These are phyloP conservation scores for Capreolus pygargus DNA, from an alignment of 2,113 vertebrate species.

Conservation along the genomic window DNA sequence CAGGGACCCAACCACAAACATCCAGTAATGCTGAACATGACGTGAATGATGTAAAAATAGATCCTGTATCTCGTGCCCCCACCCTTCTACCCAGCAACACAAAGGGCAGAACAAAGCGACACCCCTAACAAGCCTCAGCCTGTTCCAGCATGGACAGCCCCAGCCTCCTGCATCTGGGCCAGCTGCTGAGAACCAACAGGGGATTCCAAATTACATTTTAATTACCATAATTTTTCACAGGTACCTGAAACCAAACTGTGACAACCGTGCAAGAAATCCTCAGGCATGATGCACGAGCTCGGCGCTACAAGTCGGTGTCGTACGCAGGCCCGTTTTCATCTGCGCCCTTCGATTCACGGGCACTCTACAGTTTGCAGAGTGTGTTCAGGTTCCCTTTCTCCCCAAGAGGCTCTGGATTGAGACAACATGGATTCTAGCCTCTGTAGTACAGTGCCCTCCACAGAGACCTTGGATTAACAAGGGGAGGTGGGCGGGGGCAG, in stretches of 20 bases:
- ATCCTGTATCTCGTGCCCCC: constrained; percentile 51
- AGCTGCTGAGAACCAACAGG: constrained; percentile 55
- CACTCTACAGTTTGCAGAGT: not conserved
- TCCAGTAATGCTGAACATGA: constrained; percentile 64
- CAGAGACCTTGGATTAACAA: not conserved
- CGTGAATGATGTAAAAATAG: constrained; percentile 62
- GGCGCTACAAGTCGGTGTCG: not conserved
- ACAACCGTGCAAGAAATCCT: not conserved
- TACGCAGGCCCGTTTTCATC: not conserved
- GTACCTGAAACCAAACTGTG: constrained; percentile 56
- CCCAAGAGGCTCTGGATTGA: not conserved
- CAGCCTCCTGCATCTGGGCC: constrained; percentile 62
- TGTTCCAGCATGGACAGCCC: constrained; percentile 37
- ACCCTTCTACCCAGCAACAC: constrained; percentile 50
- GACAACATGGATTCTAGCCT: not conserved
- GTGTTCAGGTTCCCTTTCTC: not conserved
- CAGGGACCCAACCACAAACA: constrained; percentile 65
- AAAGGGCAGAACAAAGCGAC: constrained; percentile 57
- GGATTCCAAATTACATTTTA: constrained; percentile 68
- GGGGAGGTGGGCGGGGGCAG: not conserved
- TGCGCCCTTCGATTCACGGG: not conserved
- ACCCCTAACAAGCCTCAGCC: constrained; percentile 63
- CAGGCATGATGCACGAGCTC: not conserved
- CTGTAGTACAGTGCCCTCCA: not conserved
- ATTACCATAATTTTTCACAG: constrained; percentile 65